phyloP scores from a whole-genome alignment of 2,888 invertebrate genomes.

The Scaptomyza cyrtandrae region DNA sequence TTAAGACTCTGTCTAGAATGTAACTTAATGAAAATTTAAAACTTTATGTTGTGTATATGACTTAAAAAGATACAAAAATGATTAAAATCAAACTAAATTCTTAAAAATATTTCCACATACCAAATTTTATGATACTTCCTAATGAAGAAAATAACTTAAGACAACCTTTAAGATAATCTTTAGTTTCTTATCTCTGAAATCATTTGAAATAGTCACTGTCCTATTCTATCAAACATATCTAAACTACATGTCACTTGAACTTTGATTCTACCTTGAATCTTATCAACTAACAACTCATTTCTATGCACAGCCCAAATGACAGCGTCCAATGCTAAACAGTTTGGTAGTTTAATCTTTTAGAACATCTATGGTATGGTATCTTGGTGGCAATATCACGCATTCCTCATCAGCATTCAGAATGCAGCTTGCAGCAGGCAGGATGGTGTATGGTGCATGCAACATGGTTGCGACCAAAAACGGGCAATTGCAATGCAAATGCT shows the following conservation, averaged over 20 bases:
- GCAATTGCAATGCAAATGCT: constrained; percentile 70
- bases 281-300: constrained; percentile 8
- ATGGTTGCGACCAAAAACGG: constrained; percentile 58
- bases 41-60: neutral
- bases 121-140: too few species aligned
- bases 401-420: constrained; percentile 60
- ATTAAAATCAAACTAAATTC: too few species aligned
- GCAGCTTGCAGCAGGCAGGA: constrained; percentile 30
- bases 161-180: too few species aligned
- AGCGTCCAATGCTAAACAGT: neutral
- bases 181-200: neutral
- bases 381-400: constrained; percentile 56
- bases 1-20: neutral
- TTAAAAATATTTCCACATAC: neutral
- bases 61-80: neutral
- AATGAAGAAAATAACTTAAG: too few species aligned
- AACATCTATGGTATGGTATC: constrained; percentile 44
- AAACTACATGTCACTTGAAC: neutral
- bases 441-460: constrained; percentile 19
- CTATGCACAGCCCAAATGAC: constrained; percentile 5
- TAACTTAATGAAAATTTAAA: too few species aligned
- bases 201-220: neutral
- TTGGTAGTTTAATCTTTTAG: constrained; percentile 11
- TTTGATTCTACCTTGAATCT: neutral
- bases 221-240: neutral